phyloP scores from a whole-genome alignment of 1,140 invertebrate species.

The Neoseiulus cucumeris region DNA sequence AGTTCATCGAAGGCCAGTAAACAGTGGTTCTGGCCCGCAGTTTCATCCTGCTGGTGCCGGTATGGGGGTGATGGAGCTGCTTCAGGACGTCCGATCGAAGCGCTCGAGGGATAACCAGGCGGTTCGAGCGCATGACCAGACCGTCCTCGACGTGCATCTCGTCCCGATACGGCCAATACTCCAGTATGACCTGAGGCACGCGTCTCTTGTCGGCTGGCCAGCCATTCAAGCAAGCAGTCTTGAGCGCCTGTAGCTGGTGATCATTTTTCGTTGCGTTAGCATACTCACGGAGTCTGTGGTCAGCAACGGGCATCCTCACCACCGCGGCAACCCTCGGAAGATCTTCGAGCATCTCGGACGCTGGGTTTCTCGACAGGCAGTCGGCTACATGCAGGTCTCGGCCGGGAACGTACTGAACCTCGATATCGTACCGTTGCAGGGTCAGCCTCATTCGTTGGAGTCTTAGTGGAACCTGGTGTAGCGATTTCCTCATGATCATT shows the following conservation, averaged over 20 bases:
- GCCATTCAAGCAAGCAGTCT: conserved; percentile 5
- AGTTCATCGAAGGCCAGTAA: too few species aligned
- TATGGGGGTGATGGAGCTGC: conserved; percentile 22
- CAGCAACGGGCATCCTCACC: neutral
- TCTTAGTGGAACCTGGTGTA: conserved; percentile 24
- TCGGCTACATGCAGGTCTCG: conserved; percentile 28
- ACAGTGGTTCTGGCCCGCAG: neutral
- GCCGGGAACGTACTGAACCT: conserved; percentile 24
- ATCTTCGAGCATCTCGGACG: conserved; percentile 12
- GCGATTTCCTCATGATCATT: conserved; percentile 25
- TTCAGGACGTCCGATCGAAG: conserved; percentile 21
- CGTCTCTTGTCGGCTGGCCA: conserved; percentile 16
- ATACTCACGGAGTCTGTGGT: too few species aligned
- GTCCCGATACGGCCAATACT: conserved; percentile 19
- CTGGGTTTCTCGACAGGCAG: conserved; percentile 19
- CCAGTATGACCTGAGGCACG: conserved; percentile 1
- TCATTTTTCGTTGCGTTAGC: neutral
- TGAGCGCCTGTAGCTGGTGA: neutral
- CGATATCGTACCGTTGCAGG: conserved; percentile 28
- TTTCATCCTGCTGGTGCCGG: conserved; percentile 17
- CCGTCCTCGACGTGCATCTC: conserved; percentile 19
- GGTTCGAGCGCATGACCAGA: conserved; percentile 21
- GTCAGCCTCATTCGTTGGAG: conserved; percentile 29
- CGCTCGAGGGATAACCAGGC: conserved; percentile 21
- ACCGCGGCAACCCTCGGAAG: neutral